phyloP scores from a whole-genome alignment of 2,888 invertebrate genomes.

The Siphonodentalium dalli region DNA sequence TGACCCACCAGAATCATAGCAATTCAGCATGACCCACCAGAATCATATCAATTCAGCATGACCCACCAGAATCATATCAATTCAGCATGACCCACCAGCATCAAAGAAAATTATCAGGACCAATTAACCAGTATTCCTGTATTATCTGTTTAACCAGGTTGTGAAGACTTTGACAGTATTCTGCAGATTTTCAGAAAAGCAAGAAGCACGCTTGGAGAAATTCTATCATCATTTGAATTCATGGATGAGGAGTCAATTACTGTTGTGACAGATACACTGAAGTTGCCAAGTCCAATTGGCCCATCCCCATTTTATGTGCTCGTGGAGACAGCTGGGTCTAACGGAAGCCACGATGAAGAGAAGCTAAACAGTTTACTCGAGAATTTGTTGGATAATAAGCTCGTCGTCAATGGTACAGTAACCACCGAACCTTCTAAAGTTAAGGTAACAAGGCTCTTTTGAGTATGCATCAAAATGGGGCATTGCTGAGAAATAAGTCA shows the following conservation, averaged over 20 bases:
- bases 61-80: too few species aligned
- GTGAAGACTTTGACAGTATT: slow-evolving; percentile 80
- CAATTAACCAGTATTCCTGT: too few species aligned
- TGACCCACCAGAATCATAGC: too few species aligned
- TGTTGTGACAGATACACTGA: slow-evolving; percentile 73
- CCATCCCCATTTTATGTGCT: slow-evolving; percentile 59
- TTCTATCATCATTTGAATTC: slow-evolving; percentile 94
- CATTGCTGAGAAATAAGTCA: too few species aligned
- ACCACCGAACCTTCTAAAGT: slow-evolving; percentile 85
- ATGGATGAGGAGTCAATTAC: slow-evolving; percentile 81
- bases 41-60: too few species aligned
- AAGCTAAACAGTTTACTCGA: slow-evolving; percentile 83
- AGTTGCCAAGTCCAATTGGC: slow-evolving; percentile 67
- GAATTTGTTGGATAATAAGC: slow-evolving; percentile 74
- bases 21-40: too few species aligned
- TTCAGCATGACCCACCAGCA: too few species aligned
- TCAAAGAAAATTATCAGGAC: too few species aligned
- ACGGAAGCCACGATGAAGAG: slow-evolving; percentile 83
- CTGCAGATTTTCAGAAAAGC: slow-evolving; percentile 79
- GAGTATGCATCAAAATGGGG: too few species aligned
- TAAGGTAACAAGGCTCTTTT: slow-evolving; percentile 69
- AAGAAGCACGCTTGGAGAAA: slow-evolving; percentile 81
- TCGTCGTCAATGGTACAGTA: slow-evolving; percentile 83
- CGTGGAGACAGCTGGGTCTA: slow-evolving; percentile 74
- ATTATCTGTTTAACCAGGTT: slow-evolving; percentile 70